phyloP scores from a whole-genome alignment of 35 echinoderm and acorn worm species.

The Ophioderma brevispina region DNA sequence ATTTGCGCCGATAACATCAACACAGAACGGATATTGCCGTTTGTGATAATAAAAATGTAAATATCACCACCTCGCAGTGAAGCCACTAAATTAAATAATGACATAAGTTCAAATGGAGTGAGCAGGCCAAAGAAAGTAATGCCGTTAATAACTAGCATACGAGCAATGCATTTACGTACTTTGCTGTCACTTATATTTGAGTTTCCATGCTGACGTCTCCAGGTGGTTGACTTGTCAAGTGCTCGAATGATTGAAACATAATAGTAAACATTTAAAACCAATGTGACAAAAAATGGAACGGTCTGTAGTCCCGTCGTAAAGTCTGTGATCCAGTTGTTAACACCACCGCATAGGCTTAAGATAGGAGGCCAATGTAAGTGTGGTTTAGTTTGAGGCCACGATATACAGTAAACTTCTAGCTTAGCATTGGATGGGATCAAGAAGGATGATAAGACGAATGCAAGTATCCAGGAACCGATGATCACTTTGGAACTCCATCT shows the following conservation, averaged over 20 bases:
- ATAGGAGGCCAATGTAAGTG: slow-evolving; percentile 40
- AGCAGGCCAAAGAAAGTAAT: slow-evolving; percentile 84
- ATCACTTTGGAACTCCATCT: not conserved
- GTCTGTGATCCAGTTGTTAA: not conserved
- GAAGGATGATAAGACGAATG: slow-evolving; percentile 41
- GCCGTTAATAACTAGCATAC: slow-evolving; percentile 87
- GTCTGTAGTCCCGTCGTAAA: slow-evolving; percentile 66
- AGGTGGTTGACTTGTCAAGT: slow-evolving; percentile 60
- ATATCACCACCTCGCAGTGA: not conserved
- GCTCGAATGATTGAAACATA: slow-evolving; percentile 75
- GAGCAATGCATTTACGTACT: slow-evolving; percentile 76
- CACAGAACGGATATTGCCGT: not conserved
- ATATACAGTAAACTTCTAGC: slow-evolving; percentile 45
- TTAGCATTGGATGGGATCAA: slow-evolving; percentile 54
- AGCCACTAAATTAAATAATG: slow-evolving; percentile 62
- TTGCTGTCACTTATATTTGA: slow-evolving; percentile 64
- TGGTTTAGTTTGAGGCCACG: slow-evolving; percentile 1
- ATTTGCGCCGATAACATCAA: slow-evolving; percentile 38
- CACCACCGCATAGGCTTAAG: slow-evolving; percentile 21
- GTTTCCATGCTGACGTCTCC: slow-evolving; percentile 43
- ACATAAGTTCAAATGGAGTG: slow-evolving; percentile 83
- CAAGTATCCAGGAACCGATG: slow-evolving; percentile 50
- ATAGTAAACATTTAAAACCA: slow-evolving; percentile 59
- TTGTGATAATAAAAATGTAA: not conserved
- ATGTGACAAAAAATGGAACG: slow-evolving; percentile 64